Evolutionary conservation across 2,113 vertebrate species (phyloP).

Genomic region (Halichoeres trimaculatus): DNA sequence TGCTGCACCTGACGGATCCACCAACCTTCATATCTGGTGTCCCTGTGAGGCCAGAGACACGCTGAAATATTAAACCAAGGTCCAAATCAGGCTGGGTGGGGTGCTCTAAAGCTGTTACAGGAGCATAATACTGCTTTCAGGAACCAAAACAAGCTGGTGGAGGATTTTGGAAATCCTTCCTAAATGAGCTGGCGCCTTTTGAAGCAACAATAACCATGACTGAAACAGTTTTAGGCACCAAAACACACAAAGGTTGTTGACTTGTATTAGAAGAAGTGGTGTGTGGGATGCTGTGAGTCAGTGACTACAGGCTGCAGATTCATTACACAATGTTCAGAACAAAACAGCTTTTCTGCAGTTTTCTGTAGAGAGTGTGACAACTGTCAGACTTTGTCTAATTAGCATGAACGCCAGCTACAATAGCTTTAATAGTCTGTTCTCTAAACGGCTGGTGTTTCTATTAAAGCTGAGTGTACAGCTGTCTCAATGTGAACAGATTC

Average conservation of each 20-base stretch:
- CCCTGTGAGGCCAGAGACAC: not conserved
- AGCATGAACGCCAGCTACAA: slow-evolving; percentile 17
- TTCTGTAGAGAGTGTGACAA: slow-evolving; percentile 15
- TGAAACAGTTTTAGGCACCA: slow-evolving; percentile 12
- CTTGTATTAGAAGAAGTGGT: not conserved
- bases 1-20: not conserved
- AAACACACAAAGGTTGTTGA: slow-evolving; percentile 17
- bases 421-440: not conserved
- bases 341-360: no score
- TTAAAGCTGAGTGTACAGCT: slow-evolving; percentile 31
- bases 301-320: not conserved
- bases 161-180: slow-evolving; percentile 4
- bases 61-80: slow-evolving; percentile 19
- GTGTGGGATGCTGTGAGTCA: slow-evolving; percentile 21
- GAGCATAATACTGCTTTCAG: no score
- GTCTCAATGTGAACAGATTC: slow-evolving; percentile 11
- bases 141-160: not conserved
- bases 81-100: not conserved
- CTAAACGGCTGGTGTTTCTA: slow-evolving; percentile 30
- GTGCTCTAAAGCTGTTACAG: no score
- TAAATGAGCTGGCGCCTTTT: not conserved
- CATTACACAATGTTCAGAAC: not conserved
- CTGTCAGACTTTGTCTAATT: slow-evolving; percentile 6
- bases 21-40: not conserved
- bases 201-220: not conserved